Evolutionary conservation across 2,888 invertebrate species (phyloP), one percentile per base, ranked within the genome.

Genomic region (Ormyrus thymus): DNA sequence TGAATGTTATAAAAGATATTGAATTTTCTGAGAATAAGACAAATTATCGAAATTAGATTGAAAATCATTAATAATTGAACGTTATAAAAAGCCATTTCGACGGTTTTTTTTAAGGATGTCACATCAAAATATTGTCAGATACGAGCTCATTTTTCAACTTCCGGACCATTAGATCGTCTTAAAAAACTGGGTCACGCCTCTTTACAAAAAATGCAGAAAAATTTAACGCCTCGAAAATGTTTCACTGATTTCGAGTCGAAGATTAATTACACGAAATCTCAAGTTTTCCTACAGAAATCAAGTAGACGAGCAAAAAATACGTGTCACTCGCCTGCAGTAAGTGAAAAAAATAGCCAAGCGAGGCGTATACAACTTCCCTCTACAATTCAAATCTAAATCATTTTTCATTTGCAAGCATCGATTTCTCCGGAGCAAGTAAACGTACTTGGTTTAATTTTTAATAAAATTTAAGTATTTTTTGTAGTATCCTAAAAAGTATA

Each of bases 41-140:
- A 62, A 64, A 29, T 29, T 29, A 29, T 53, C 56, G 50, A 59
- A 75, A 51, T 15, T 53, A 46, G 66, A 66, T 75, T 75, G 2
- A 29, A 29, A 29, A 3, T 29, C 29, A 29, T 45, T 75, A 66
- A 75, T 4, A 7, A 11, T 7, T 10, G 7, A 56, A 46, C 64
- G 13, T 51, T 29, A 29, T 29, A 29, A 1, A 29, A 29, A 29
- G 29, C 1, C 29, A 29, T 29, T 29, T 29, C 3, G 29, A 29
- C 29, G 29, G 29, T 0, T 29, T 29, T 29, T 29, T 29, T 29
- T 29, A 29, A 29, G 29, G 29, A 29, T 53, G 45, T 50, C 29
- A 29, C 50, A 45, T 7, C 45, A 61, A 66, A 75, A 75, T 75
- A 75, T 75, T 75, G 29, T 68, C 61, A 68, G 11, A 11, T 6